A percentile compares a stretch with the other conserved stretches of the same genome.
These are phyloP conservation scores for Macrobrachium rosenbergii DNA, from an alignment of 1,140 invertebrate genomes.

Conservation along the genomic window DNA sequence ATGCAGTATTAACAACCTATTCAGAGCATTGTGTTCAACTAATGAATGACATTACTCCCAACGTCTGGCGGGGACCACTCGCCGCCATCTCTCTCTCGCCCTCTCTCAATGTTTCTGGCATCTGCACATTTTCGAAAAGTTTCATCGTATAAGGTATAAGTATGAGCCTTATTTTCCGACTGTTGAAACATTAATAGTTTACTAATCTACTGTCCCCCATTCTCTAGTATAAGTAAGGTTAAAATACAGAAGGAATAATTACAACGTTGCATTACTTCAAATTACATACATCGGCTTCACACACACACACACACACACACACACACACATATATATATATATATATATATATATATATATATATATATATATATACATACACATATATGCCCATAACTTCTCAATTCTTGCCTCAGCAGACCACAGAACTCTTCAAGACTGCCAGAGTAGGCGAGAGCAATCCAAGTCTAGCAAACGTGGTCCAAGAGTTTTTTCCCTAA, in stretches of 20 bases:
- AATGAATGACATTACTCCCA: constrained; percentile 18
- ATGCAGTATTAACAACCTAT: constrained; percentile 29
- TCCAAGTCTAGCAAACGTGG: no score
- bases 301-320: background rate
- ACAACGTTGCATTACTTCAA: background rate
- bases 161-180: background rate
- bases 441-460: no score
- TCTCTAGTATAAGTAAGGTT: no score
- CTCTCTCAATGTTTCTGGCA: background rate
- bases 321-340: background rate
- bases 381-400: background rate
- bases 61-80: background rate
- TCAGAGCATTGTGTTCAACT: constrained; percentile 8
- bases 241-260: no score
- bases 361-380: background rate
- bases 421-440: no score
- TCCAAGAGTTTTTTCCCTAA: no score
- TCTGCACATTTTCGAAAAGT: background rate
- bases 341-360: constrained; percentile 7
- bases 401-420: no score
- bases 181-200: no score
- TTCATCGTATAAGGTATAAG: background rate
- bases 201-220: no score
- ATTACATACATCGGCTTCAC: background rate
- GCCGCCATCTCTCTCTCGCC: background rate